These are phyloP conservation scores for Drosophila fuyamai DNA, from an alignment of 1,140 invertebrate species.

Conservation along the genomic window DNA sequence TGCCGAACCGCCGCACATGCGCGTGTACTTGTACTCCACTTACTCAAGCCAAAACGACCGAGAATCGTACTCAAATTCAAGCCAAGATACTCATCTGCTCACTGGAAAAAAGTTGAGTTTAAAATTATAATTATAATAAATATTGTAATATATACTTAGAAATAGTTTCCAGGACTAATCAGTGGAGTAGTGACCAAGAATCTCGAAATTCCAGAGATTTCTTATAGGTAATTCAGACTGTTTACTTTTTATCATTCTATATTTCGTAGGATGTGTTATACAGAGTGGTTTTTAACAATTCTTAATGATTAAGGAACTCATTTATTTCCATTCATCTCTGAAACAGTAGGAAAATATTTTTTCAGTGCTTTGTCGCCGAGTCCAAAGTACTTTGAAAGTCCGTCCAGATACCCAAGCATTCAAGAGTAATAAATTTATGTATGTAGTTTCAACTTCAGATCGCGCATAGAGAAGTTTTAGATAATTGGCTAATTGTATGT, in stretches of 20 bases:
- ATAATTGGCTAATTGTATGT: slow-evolving; percentile 76
- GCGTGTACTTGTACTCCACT: slow-evolving; percentile 43
- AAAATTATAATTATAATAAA: too few relatives aligned
- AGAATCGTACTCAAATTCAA: slow-evolving; percentile 26
- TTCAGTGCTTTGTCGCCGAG: slow-evolving; percentile 7
- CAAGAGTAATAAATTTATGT: slow-evolving; percentile 26
- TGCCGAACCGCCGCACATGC: slow-evolving; percentile 42
- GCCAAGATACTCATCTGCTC: not conserved
- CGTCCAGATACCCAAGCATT: slow-evolving; percentile 10
- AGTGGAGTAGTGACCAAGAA: too few relatives aligned
- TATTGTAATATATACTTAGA: too few relatives aligned
- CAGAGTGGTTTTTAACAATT: too few relatives aligned
- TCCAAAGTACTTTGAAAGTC: slow-evolving; percentile 1
- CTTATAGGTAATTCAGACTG: too few relatives aligned
- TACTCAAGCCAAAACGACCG: slow-evolving; percentile 20
- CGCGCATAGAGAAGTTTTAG: slow-evolving; percentile 33
- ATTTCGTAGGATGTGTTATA: too few relatives aligned
- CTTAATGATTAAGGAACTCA: too few relatives aligned
- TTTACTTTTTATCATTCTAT: too few relatives aligned
- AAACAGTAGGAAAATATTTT: not conserved
- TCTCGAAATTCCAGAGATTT: too few relatives aligned
- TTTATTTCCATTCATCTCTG: too few relatives aligned
- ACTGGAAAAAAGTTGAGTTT: not conserved
- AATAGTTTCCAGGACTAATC: too few relatives aligned
- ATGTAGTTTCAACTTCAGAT: slow-evolving; percentile 6